Base-by-base conservation (phyloP, 1,140 invertebrate species). In the Thrips palmi region DNA sequence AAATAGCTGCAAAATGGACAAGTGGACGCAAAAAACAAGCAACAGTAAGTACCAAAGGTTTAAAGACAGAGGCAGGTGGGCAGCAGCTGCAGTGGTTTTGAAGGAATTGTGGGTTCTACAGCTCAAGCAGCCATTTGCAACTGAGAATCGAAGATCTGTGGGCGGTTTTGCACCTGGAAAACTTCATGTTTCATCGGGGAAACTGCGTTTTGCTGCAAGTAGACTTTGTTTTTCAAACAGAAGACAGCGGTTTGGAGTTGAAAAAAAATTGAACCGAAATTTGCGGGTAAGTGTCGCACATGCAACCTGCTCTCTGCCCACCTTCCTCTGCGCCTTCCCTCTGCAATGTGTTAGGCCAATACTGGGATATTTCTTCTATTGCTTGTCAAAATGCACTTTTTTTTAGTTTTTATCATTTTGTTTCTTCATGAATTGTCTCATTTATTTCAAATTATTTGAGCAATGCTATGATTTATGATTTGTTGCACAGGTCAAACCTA, bases 401-500 rank as follows among this genome's bases (percentile, higher is more conserved):
- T n/a, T 17, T 4, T 28, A 2, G 3, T 8, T 27, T 27, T 17
- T 28, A 34, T 41, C 11, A 10, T 11, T 18, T 27, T 34, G 12
- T 3, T 18, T 22, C 27, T 11, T 6, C 17, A 12, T 30, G 33
- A 30, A 20, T 37, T 27, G 14, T 22, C 20, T 39, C 22, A 33
- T 24, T 7, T 29, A 37, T 37, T 24, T 12, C 25, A 10, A 25
- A 3, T 42, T 22, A 15, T 25, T 33, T 30, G 29, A n/a, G n/a
- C n/a, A n/a, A n/a, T n/a, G n/a, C n/a, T n/a, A n/a, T n/a, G 20
- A 27, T 29, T 28, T 40, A 18, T 33, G 12, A 2, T 12, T 25
- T 33, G 7, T 39, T 56, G 14, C 47, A n/a, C n/a, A 70, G 67
- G 79, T 97, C 33, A 94, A 94, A 57, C 84, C 80, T 10, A 92